Percentiles rank a stretch among this genome's conserved stretches.
Evolutionary conservation across 2,797 vertebrate genomes (phyloP).

Genomic region (Sylvia borin): DNA sequence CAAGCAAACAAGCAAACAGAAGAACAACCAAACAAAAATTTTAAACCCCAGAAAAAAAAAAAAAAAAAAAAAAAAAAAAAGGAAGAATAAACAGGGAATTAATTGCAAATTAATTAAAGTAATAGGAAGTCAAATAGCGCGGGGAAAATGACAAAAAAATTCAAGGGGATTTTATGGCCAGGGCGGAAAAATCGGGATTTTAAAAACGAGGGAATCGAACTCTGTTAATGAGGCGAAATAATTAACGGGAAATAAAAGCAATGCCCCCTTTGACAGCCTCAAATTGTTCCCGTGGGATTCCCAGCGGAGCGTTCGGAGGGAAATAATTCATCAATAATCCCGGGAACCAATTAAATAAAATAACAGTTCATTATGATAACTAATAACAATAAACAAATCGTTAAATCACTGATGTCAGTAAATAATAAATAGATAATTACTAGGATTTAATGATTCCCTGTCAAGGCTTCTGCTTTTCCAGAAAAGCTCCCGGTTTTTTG

Average conservation of each 20-base stretch:
- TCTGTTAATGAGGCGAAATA: neutral
- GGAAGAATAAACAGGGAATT: neutral
- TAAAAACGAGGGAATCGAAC: neutral
- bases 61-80: accelerated
- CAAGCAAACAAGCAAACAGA: neutral
- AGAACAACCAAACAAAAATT: neutral
- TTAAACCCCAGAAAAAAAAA: neutral
- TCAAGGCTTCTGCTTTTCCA: neutral
- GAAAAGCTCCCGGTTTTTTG: neutral
- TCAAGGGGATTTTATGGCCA: neutral
- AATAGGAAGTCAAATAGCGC: neutral
- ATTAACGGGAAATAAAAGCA: neutral
- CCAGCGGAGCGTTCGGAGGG: neutral
- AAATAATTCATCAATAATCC: neutral
- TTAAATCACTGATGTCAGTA: neutral
- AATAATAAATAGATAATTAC: neutral
- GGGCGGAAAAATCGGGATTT: neutral
- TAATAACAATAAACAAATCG: neutral
- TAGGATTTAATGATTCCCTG: neutral
- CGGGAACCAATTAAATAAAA: neutral
- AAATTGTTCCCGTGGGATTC: neutral
- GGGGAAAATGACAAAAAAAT: neutral
- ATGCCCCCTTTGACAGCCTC: neutral
- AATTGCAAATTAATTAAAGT: neutral
- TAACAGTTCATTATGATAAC: neutral